Evolutionary conservation across 2,113 vertebrate species (phyloP), one percentile per base, ranked within the genome.

Genomic region (Hippolais icterina): DNA sequence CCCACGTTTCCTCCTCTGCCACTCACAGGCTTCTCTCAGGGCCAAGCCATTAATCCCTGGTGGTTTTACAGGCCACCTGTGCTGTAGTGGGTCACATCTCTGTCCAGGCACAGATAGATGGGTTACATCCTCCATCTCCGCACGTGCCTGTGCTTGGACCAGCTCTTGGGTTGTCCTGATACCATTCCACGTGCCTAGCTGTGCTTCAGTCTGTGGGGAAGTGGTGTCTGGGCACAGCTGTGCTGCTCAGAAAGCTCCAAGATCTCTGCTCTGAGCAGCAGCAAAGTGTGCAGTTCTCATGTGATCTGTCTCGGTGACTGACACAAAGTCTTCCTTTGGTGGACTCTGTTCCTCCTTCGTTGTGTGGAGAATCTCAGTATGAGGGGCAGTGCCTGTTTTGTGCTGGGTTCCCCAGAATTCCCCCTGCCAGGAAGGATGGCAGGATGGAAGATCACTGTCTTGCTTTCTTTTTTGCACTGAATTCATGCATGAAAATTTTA

Each of bases 121-220:
- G 52, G 31, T 59, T 70, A 53, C 22, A 25, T 72, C 29, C 80
- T 24, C 22, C 42, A 28, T 53, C 76, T 11, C 53, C 3, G 3
- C 54, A 42, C 18, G 21, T 2, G 4, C 28, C 33, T 0, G 0
- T 84, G 49, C 52, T 66, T 39, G 61, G 66, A 53, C 11, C 83
- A 81, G 66, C 57, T 53, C 41, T 28, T 65, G 64, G 89, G 27
- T 59, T 75, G 39, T 60, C 57, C 61, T 75, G 50, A 81, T 54
- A 29, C 10, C 33, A 23, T 57, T 53, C 39, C 52, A 42, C 0
- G 0, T 70, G 44, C 68, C 82, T 87, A 66, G 31, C 49, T 46
- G 22, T 64, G 42, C 42, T 69, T 60, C 35, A 7, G 8, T 81
- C 52, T 1, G 0, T 22, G 22, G 39, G 57, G 53, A 78, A 24